Evolutionary conservation across 2,113 vertebrate genomes (phyloP).

Genomic region (Ophiodon elongatus): DNA sequence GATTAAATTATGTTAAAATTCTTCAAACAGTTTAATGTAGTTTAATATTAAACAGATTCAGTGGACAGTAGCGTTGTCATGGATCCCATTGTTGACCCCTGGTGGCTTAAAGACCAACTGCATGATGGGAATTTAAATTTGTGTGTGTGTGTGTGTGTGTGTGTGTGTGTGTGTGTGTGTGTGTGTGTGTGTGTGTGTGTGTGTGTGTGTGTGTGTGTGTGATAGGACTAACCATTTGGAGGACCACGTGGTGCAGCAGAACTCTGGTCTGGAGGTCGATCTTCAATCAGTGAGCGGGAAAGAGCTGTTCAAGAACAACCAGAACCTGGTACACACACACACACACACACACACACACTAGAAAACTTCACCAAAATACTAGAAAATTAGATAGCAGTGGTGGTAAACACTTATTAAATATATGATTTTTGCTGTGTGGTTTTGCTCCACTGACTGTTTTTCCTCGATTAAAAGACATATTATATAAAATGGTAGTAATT

Average conservation of each 20-base stretch:
- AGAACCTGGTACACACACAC: conserved; percentile 68
- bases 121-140: not conserved
- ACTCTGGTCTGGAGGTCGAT: conserved; percentile 58
- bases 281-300: conserved; percentile 76
- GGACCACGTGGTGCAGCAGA: conserved; percentile 68
- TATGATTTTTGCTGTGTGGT: not conserved
- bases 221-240: conserved; percentile 76
- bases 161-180: not conserved
- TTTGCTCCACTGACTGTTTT: not conserved
- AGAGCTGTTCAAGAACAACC: conserved; percentile 76
- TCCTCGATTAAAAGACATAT: too few species aligned
- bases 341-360: not conserved
- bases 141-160: too few species aligned
- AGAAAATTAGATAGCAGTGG: not conserved
- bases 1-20: not conserved
- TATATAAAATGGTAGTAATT: too few species aligned
- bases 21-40: not conserved
- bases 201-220: not conserved
- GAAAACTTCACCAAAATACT: not conserved
- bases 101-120: conserved; percentile 1
- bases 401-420: not conserved
- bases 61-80: not conserved
- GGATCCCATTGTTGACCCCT: not conserved
- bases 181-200: not conserved
- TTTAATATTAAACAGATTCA: not conserved